Conservation (phyloP, 2,888 invertebrate genomes). For the Mesodorylaimus sp. region DNA sequence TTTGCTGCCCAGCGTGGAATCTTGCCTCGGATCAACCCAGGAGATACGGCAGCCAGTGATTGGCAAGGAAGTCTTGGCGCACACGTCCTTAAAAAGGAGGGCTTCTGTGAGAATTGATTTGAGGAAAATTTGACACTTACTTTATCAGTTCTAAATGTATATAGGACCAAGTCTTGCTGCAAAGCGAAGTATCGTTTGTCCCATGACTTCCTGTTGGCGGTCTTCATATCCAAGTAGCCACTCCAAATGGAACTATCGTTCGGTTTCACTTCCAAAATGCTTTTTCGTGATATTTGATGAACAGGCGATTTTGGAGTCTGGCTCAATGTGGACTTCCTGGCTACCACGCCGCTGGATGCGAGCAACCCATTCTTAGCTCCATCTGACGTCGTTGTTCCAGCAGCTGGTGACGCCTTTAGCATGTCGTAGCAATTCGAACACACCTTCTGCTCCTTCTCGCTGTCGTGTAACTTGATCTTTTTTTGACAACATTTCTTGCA, state of each 20-base stretch:
- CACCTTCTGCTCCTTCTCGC: no score
- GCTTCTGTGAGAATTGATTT: slow-evolving; percentile 33
- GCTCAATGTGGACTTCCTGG: no score
- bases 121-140: slow-evolving; percentile 19
- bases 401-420: no score
- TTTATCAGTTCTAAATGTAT: slow-evolving; percentile 34
- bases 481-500: no score
- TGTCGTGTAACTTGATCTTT: no score
- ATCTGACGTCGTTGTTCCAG: no score
- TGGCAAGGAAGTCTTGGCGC: slow-evolving; percentile 42
- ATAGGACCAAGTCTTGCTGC: slow-evolving; percentile 42
- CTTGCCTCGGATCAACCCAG: slow-evolving; percentile 20
- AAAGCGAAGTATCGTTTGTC: slow-evolving; percentile 41
- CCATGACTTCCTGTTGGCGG: slow-evolving; percentile 38
- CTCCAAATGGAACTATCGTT: slow-evolving; percentile 37
- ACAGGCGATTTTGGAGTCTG: no score
- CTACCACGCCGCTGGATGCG: no score
- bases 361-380: no score
- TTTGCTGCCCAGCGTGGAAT: neutral
- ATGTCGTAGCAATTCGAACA: no score
- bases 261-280: slow-evolving; percentile 36
- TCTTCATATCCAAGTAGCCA: slow-evolving; percentile 38
- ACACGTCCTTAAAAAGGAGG: no score
- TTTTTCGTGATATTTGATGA: neutral
- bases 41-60: slow-evolving; percentile 42